Evolutionary conservation across 1,140 invertebrate species (phyloP).

Genomic region (Cydia fagiglandana): DNA sequence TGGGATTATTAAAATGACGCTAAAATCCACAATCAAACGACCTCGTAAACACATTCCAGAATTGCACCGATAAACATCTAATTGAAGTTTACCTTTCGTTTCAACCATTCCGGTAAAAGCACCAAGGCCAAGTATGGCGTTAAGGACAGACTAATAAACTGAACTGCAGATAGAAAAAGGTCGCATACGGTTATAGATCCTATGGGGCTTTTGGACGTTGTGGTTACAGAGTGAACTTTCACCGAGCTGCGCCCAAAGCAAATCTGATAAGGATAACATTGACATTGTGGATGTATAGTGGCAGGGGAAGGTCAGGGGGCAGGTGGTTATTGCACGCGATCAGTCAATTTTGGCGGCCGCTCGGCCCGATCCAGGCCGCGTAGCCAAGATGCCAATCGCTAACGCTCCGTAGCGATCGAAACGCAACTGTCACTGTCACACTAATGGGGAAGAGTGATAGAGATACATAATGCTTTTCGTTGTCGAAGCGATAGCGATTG

Average conservation of each 20-base stretch:
- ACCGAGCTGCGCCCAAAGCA: conserved; percentile 24
- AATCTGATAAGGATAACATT: conserved; percentile 55
- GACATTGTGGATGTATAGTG: conserved; percentile 43
- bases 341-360: conserved; percentile 55
- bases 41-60: conserved; percentile 6
- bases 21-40: neutral
- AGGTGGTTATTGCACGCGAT: conserved; percentile 54
- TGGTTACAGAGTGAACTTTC: conserved; percentile 14
- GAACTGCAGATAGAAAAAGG: neutral
- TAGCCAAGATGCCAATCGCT: no score
- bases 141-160: neutral
- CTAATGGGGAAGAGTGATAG: no score
- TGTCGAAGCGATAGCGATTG: no score
- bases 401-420: no score
- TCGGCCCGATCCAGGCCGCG: conserved; percentile 8
- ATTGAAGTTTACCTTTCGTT: conserved; percentile 7
- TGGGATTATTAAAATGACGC: neutral
- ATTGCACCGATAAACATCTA: conserved; percentile 27
- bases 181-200: neutral
- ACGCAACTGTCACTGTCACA: no score
- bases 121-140: conserved; percentile 18
- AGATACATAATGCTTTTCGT: no score
- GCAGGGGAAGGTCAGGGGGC: conserved; percentile 44
- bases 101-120: conserved; percentile 21
- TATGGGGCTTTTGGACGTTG: neutral